A percentile compares a stretch with the other conserved stretches of the same genome.
Conservation (phyloP, 2,888 invertebrate species). For the Dilophus febrilis region DNA sequence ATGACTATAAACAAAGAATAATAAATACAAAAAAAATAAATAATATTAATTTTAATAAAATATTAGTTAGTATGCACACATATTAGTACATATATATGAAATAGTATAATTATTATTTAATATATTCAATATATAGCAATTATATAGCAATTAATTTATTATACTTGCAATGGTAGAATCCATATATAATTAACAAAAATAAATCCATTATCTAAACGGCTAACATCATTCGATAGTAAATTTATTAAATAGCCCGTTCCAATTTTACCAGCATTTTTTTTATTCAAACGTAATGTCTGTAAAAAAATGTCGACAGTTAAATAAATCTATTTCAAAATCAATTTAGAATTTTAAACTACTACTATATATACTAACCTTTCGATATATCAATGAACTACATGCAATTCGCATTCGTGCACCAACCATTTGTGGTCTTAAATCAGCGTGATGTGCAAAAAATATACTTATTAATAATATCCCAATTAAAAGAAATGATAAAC, state of each 20-base stretch:
- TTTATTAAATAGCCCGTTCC: slow-evolving; percentile 84
- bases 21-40: too few relatives aligned
- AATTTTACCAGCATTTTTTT: slow-evolving; percentile 49
- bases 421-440: slow-evolving; percentile 24
- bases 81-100: too few relatives aligned
- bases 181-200: slow-evolving; percentile 75
- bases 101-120: too few relatives aligned
- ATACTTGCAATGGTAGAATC: slow-evolving; percentile 56
- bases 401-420: slow-evolving; percentile 51
- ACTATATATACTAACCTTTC: slow-evolving; percentile 35
- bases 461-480: slow-evolving; percentile 20
- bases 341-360: too few relatives aligned
- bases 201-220: slow-evolving; percentile 73
- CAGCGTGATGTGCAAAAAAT: slow-evolving; percentile 29
- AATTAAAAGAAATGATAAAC: slow-evolving; percentile 24
- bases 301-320: too few relatives aligned
- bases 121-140: too few relatives aligned
- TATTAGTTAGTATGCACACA: slow-evolving; percentile 33
- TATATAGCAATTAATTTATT: too few relatives aligned
- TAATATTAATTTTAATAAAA: too few relatives aligned
- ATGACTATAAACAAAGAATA: slow-evolving; percentile 11
- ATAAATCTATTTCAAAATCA: too few relatives aligned
- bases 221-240: slow-evolving; percentile 84
- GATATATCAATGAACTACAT: slow-evolving; percentile 46
- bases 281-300: slow-evolving; percentile 50